A percentile compares a stretch with the other conserved stretches of the same genome.
Conservation (phyloP, 2,888 invertebrate species). For the Thecophora atra region DNA sequence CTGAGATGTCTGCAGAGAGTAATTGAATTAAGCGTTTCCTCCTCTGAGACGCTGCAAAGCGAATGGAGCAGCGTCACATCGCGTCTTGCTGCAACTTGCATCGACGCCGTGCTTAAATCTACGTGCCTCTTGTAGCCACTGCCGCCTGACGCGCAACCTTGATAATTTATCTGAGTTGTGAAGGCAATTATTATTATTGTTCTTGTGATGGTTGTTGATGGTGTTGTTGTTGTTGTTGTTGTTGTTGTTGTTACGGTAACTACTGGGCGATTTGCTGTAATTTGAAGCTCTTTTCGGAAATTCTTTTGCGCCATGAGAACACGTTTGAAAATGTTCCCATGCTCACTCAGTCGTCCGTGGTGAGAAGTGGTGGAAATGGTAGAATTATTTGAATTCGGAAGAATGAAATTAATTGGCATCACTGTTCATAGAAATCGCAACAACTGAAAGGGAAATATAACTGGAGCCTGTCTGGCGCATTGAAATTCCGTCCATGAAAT, state of each 20-base stretch:
- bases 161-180: constrained; percentile 30
- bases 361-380: background rate
- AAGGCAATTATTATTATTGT: constrained; percentile 20
- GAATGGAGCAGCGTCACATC: background rate
- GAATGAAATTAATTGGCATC: background rate
- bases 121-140: no score
- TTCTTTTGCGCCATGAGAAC: constrained; percentile 14
- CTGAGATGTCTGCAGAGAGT: background rate
- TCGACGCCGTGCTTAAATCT: no score
- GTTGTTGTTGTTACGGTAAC: constrained; percentile 23
- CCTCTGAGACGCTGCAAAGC: background rate
- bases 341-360: background rate
- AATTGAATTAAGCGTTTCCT: constrained; percentile 13
- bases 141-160: constrained; percentile 32
- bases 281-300: constrained; percentile 16
- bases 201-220: background rate
- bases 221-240: background rate
- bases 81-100: background rate
- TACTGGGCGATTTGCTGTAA: constrained; percentile 33
- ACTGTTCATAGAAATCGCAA: background rate
- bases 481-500: constrained; percentile 58
- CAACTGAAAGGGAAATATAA: background rate
- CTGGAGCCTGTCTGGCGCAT: constrained; percentile 15
- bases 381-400: background rate
- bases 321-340: constrained; percentile 28